Evolutionary conservation across 2,888 invertebrate species (phyloP).

Genomic region (Phyto melanocephala): DNA sequence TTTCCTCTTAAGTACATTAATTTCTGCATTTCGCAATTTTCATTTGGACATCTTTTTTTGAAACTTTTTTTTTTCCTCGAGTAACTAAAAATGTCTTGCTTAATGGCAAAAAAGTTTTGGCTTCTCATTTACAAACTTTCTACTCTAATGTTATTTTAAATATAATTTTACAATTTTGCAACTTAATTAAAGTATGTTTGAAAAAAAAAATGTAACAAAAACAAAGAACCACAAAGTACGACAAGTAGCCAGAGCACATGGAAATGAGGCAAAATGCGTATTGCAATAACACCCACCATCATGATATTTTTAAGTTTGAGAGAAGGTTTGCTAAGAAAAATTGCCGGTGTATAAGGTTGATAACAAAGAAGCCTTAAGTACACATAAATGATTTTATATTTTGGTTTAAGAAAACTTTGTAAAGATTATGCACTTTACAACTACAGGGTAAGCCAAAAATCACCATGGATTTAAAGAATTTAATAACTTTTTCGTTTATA

Average conservation of each 20-base stretch:
- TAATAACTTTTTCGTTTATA: too few species aligned
- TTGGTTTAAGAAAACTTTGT: too few species aligned
- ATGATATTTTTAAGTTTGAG: too few species aligned
- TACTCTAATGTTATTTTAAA: slow-evolving; percentile 15
- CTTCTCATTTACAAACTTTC: slow-evolving; percentile 8
- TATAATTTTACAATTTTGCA: slow-evolving; percentile 19
- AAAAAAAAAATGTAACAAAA: background rate
- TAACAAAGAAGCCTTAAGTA: too few species aligned
- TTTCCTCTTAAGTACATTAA: background rate
- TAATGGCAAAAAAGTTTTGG: slow-evolving; percentile 5
- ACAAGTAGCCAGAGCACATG: background rate
- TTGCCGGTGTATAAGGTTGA: too few species aligned
- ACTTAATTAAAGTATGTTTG: slow-evolving; percentile 36
- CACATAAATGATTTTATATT: too few species aligned
- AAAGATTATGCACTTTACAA: too few species aligned
- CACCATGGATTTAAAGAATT: too few species aligned
- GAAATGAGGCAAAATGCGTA: background rate
- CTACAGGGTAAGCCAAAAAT: too few species aligned
- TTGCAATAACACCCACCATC: background rate
- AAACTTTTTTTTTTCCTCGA: background rate
- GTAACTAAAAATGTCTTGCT: slow-evolving; percentile 7
- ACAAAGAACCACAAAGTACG: background rate
- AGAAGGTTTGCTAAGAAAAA: too few species aligned
- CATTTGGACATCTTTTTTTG: background rate
- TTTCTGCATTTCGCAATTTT: background rate